Percentiles rank a stretch among this genome's conserved stretches.
Evolutionary conservation across 2,113 vertebrate species (phyloP).

Genomic region (Mesocricetus auratus): DNA sequence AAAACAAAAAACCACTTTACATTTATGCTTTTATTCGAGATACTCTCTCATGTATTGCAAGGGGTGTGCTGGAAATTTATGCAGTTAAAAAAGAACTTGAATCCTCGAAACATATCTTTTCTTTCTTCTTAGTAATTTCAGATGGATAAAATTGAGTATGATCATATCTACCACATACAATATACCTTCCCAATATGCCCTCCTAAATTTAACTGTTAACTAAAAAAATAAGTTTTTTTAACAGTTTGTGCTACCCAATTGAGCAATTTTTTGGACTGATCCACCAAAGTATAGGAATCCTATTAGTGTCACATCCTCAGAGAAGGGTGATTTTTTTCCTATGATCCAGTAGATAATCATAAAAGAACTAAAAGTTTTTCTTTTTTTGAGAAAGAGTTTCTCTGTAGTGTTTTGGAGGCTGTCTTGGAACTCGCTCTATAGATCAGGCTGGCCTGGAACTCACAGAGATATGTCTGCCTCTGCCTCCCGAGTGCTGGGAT

Average conservation of each 20-base stretch:
- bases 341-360: no score
- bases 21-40: background rate
- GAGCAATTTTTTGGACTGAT: no score
- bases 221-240: no score
- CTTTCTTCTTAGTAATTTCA: background rate
- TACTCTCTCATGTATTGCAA: background rate
- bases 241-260: background rate
- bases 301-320: background rate
- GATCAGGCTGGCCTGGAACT: no score
- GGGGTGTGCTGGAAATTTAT: background rate
- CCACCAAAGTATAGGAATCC: background rate
- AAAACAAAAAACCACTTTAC: background rate
- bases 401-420: no score
- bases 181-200: background rate
- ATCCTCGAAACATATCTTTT: background rate
- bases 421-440: no score
- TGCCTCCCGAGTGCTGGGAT: no score
- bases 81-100: background rate
- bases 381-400: no score
- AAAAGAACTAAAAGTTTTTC: no score
- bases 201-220: no score
- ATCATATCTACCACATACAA: background rate
- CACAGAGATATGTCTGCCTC: no score
- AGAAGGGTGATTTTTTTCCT: no score
- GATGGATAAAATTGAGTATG: background rate